Base-by-base conservation (phyloP, 2,888 invertebrate species). In the Caenorhabditis plicata region DNA sequence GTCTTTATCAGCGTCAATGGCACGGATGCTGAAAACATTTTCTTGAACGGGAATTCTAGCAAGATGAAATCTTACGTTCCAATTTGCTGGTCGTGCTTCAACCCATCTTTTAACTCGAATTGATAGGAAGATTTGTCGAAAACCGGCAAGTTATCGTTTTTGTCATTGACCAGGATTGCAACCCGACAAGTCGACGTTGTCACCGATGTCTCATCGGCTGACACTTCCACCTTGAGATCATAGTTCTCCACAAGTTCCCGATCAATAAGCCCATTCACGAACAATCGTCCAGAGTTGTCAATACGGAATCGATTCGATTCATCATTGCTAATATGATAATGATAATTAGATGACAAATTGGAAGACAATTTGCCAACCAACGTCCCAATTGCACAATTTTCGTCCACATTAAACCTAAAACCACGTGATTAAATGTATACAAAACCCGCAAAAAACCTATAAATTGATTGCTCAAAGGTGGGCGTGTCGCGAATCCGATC, bases 1-100 rank as follows among this genome's bases (percentile, higher is more conserved):
- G 0, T 75, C 79, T 1, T 58, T 48, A 82, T 93, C 93, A 1
- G 86, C 85, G 83, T 96, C 96, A 45, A 86, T 87, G 7, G 95
- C 95, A 9, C 88, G 89, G 70, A 36, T 19, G 4, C 42, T 41
- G n/a, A n/a, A n/a, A n/a, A n/a, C n/a, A n/a, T n/a, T n/a, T n/a
- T n/a, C n/a, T n/a, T n/a, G n/a, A n/a, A n/a, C n/a, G n/a, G n/a
- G n/a, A n/a, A n/a, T n/a, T n/a, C n/a, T n/a, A n/a, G n/a, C n/a
- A n/a, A n/a, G n/a, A n/a, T n/a, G n/a, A n/a, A n/a, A n/a, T n/a
- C 7, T 7, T 47, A 15, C 17, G 51, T 47, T 9, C 45, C 58
- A 9, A 58, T 42, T 0, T 29, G 35, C 15, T 58, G 58, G 1
- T 53, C 58, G 27, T 58, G 58, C 2, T 25, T 33, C 48, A 53